Evolutionary conservation across 53 echinoderm and acorn worm species (phyloP).

Genomic region (Echinometra lucunter): DNA sequence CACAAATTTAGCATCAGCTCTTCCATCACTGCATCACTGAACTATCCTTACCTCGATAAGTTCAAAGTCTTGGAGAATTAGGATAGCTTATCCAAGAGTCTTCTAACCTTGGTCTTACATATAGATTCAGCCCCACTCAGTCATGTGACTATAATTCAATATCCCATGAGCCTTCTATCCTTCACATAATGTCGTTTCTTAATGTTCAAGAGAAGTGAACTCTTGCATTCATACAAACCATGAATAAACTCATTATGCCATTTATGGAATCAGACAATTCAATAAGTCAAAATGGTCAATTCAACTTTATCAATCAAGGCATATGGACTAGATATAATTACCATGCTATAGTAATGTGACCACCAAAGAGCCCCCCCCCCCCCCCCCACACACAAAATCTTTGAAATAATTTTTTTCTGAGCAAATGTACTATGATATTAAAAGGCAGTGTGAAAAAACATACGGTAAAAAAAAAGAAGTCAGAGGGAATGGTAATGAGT

Average conservation of each 20-base stretch:
- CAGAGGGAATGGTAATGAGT: background rate
- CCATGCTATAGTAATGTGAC: background rate
- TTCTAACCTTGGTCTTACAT: background rate
- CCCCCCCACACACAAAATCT: background rate
- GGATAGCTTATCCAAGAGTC: background rate
- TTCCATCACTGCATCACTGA: background rate
- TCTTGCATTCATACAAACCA: background rate
- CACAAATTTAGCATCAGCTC: background rate
- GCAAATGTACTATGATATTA: too few species aligned
- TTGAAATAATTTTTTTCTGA: background rate
- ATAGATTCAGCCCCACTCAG: background rate
- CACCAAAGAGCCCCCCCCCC: background rate
- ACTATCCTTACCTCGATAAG: background rate
- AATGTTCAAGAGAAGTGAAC: background rate
- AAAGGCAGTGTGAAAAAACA: background rate
- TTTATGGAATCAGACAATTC: background rate
- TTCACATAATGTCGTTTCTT: background rate
- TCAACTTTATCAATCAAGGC: background rate
- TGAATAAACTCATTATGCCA: background rate
- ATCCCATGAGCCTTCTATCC: background rate
- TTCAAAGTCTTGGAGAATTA: conserved; percentile 22
- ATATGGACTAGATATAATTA: background rate
- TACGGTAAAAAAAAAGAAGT: background rate
- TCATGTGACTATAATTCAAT: background rate
- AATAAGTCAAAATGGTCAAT: background rate